phyloP scores from a whole-genome alignment of 2,797 vertebrate genomes.

The Gadopsis marmoratus region DNA sequence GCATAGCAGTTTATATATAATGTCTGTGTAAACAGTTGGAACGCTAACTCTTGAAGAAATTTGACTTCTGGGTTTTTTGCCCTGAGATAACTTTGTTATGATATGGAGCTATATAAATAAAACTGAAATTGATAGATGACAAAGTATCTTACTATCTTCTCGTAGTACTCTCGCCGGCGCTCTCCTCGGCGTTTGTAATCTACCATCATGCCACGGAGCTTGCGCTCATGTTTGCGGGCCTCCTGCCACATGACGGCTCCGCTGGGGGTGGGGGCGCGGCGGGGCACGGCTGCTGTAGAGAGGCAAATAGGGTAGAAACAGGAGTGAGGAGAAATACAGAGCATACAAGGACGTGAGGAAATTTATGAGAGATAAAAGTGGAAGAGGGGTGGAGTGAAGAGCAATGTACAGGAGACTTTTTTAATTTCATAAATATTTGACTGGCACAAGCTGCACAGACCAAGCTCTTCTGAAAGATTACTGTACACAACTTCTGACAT shows the following conservation, averaged over 20 bases:
- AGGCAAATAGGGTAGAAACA: slow-evolving; percentile 1
- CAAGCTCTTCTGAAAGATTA: background rate
- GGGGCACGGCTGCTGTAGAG: slow-evolving; percentile 85
- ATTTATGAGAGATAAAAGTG: background rate
- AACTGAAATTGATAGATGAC: too few species aligned
- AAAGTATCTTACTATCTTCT: slow-evolving; percentile 91
- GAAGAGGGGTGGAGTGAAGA: background rate
- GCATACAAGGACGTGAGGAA: background rate
- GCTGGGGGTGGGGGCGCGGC: slow-evolving; percentile 87
- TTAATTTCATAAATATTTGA: background rate
- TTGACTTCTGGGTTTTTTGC: too few species aligned
- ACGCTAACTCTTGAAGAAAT: too few species aligned
- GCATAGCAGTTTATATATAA: too few species aligned
- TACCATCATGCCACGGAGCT: slow-evolving; percentile 98
- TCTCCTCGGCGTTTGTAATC: slow-evolving; percentile 96
- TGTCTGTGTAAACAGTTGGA: too few species aligned
- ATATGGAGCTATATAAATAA: too few species aligned
- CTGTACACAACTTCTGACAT: background rate
- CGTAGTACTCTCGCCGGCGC: slow-evolving; percentile 93
- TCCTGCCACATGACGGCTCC: slow-evolving; percentile 96
- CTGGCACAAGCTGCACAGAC: background rate
- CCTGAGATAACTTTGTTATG: too few species aligned
- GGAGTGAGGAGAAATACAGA: background rate
- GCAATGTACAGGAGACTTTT: background rate
- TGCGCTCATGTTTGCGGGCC: slow-evolving; percentile 96